Evolutionary conservation across 2,797 vertebrate genomes (phyloP).

Genomic region (Lagorchestes hirsutus): DNA sequence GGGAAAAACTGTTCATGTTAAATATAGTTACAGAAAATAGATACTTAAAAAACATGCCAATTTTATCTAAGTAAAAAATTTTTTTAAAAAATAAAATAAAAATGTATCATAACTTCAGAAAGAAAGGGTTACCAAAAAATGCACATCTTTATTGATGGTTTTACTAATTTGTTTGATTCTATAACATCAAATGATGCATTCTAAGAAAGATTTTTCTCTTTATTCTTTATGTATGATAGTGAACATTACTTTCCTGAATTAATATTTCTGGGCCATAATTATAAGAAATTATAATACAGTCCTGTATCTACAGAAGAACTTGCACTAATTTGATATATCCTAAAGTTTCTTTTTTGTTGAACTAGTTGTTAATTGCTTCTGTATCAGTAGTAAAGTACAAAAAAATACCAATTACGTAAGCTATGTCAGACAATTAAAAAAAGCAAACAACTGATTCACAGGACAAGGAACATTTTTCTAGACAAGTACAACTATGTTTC

Average conservation of each 20-base stretch:
- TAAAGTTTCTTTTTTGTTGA: neutral
- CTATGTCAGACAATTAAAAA: neutral
- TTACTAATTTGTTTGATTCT: neutral
- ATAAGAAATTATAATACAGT: neutral
- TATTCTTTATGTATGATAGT: neutral
- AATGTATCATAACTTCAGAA: neutral
- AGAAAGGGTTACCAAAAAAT: neutral
- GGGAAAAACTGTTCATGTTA: conserved; percentile 65
- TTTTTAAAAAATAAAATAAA: neutral
- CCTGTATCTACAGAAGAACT: neutral
- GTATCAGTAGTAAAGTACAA: neutral
- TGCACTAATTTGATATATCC: neutral
- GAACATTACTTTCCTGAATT: neutral
- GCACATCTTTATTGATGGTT: neutral
- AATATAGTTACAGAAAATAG: conserved; percentile 1
- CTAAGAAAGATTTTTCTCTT: neutral
- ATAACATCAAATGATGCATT: neutral
- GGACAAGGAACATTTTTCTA: neutral
- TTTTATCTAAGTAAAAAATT: neutral
- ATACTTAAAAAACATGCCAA: conserved; percentile 53
- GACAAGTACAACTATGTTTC: neutral
- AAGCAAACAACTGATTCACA: neutral
- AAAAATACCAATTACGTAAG: neutral
- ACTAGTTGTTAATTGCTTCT: neutral
- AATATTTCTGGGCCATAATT: neutral